Evolutionary conservation across 1,140 invertebrate genomes (phyloP).

Genomic region (Anastatus disparis): DNA sequence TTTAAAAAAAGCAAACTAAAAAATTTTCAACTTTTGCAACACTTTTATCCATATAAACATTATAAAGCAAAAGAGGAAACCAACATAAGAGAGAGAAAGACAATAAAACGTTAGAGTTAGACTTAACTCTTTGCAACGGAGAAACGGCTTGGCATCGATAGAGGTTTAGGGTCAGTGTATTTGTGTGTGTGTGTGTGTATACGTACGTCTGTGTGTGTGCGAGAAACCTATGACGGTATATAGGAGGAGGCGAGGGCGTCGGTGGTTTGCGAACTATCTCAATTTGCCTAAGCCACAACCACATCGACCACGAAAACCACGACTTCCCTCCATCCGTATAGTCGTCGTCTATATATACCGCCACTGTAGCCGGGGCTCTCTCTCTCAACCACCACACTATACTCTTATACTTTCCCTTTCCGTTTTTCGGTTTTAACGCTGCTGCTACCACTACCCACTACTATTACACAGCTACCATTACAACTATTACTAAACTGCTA

Average conservation of each 20-base stretch:
- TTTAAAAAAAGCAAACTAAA: too few species aligned
- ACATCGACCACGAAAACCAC: slow-evolving; percentile 63
- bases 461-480: too few species aligned
- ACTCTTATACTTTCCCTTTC: slow-evolving; percentile 4
- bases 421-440: too few species aligned
- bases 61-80: too few species aligned
- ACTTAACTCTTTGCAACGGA: background rate
- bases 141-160: background rate
- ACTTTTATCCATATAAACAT: too few species aligned
- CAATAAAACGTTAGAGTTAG: background rate
- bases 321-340: slow-evolving; percentile 55
- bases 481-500: too few species aligned
- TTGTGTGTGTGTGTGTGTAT: too few species aligned
- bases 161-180: too few species aligned
- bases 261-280: slow-evolving; percentile 68
- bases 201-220: too few species aligned
- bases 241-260: slow-evolving; percentile 19
- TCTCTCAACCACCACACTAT: background rate
- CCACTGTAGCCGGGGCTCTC: background rate
- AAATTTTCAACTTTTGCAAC: too few species aligned
- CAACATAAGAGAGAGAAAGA: background rate
- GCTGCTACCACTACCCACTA: too few species aligned
- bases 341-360: slow-evolving; percentile 12
- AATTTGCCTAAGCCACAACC: slow-evolving; percentile 67
- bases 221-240: too few species aligned